A percentile compares a stretch with the other conserved stretches of the same genome.
These are phyloP conservation scores for Brotula barbata DNA, from an alignment of 2,797 vertebrate species.

Conservation along the genomic window DNA sequence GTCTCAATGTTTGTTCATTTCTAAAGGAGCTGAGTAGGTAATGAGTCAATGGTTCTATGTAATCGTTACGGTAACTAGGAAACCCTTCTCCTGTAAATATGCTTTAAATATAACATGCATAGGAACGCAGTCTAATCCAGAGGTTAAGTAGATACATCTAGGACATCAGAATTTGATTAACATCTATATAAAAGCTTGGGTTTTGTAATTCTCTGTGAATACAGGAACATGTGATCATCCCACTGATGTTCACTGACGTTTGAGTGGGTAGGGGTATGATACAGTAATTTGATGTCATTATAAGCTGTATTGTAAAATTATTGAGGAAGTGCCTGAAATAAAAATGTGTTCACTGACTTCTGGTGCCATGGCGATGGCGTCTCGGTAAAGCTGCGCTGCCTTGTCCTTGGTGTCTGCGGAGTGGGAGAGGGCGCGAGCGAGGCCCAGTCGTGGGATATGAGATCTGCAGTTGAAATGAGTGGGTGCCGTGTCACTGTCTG, in stretches of 20 bases:
- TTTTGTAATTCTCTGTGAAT: background rate
- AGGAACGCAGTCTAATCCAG: too few relatives aligned
- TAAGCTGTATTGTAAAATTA: background rate
- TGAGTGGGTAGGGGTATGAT: too few relatives aligned
- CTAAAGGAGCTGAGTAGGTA: too few relatives aligned
- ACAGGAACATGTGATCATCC: background rate
- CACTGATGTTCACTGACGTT: background rate
- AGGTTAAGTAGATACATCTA: too few relatives aligned
- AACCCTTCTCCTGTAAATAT: too few relatives aligned
- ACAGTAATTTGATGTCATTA: background rate
- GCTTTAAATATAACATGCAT: too few relatives aligned
- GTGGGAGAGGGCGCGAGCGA: constrained; percentile 68
- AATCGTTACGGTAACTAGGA: too few relatives aligned
- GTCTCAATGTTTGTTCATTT: background rate
- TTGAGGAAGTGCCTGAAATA: constrained; percentile 3
- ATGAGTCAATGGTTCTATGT: too few relatives aligned
- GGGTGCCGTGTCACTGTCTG: constrained; percentile 1
- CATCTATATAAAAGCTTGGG: background rate
- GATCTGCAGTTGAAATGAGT: constrained; percentile 63
- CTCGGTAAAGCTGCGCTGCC: constrained; percentile 63
- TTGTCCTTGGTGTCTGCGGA: constrained; percentile 54
- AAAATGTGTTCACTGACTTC: constrained; percentile 50
- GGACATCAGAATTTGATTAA: too few relatives aligned
- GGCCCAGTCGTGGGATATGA: constrained; percentile 65
- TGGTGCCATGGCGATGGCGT: constrained; percentile 74